Percentiles rank a stretch among this genome's conserved stretches.
Evolutionary conservation across 2,888 invertebrate species (phyloP).

Genomic region (Unio pictorum): DNA sequence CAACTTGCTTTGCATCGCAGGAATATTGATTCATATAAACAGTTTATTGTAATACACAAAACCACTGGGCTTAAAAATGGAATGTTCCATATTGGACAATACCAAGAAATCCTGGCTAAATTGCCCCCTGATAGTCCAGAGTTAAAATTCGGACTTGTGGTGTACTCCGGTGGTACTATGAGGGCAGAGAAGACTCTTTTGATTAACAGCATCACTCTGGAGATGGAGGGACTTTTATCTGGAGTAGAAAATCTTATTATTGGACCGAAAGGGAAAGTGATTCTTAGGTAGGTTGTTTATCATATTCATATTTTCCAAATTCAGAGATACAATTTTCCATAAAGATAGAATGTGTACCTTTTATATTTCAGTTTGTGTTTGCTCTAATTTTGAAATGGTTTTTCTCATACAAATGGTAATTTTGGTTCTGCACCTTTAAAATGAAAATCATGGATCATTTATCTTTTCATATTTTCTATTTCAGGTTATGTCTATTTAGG

Average conservation of each 20-base stretch:
- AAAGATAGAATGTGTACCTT: no score
- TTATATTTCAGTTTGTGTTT: no score
- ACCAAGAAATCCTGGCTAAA: constrained; percentile 44
- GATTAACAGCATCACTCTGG: constrained; percentile 49
- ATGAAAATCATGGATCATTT: no score
- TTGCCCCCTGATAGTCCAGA: constrained; percentile 50
- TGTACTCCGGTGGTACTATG: constrained; percentile 44
- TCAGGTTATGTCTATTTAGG: no score
- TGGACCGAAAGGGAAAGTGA: constrained; percentile 45
- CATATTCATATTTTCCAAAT: no score
- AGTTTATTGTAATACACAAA: constrained; percentile 40
- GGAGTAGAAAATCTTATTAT: constrained; percentile 51
- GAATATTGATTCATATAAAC: constrained; percentile 41
- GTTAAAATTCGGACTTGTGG: constrained; percentile 47
- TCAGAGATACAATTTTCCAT: no score
- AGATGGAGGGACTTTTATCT: constrained; percentile 43
- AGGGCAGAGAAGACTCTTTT: constrained; percentile 35
- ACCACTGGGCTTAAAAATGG: constrained; percentile 48
- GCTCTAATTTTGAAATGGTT: no score
- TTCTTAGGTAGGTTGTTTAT: constrained; percentile 37
- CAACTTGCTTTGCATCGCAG: constrained; percentile 49
- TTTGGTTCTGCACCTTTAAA: no score
- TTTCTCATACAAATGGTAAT: no score
- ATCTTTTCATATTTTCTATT: no score
- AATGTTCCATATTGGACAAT: constrained; percentile 42